These are phyloP conservation scores for Lasioglossum pauxillum DNA, from an alignment of 2,888 invertebrate species.

Conservation along the genomic window DNA sequence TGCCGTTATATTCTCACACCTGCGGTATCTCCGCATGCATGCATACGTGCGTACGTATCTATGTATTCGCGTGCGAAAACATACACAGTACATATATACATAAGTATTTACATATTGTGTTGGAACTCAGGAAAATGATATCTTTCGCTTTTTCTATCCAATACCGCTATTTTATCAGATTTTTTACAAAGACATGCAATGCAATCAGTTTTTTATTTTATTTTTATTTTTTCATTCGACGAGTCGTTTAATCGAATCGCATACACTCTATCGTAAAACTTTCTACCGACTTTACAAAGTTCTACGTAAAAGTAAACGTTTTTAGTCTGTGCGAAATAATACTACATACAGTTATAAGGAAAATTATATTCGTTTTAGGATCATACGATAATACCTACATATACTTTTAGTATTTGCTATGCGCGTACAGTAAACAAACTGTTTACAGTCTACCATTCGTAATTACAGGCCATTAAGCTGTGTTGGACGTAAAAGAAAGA, in stretches of 20 bases:
- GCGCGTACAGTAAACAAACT: constrained; percentile 10
- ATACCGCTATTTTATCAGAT: constrained; percentile 2
- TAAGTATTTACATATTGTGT: constrained; percentile 4
- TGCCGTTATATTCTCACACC: constrained; percentile 10
- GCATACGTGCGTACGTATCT: too few species aligned
- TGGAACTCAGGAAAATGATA: constrained; percentile 35
- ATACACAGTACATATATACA: too few species aligned
- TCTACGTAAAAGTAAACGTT: constrained; percentile 38
- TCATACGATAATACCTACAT: constrained; percentile 23
- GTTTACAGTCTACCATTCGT: constrained; percentile 22
- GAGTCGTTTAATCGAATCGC: constrained; percentile 8
- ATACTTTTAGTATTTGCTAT: constrained; percentile 10
- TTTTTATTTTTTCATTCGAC: background rate
- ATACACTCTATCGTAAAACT: constrained; percentile 21
- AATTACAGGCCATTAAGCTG: constrained; percentile 12
- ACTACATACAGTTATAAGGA: constrained; percentile 25
- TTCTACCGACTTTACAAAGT: constrained; percentile 48
- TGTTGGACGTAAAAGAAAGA: constrained; percentile 2
- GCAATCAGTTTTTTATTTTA: background rate
- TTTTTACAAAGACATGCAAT: constrained; percentile 13
- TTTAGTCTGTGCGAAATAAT: constrained; percentile 48
- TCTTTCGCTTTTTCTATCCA: constrained; percentile 17
- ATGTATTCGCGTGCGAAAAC: too few species aligned
- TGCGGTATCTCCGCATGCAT: background rate
- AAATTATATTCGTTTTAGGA: constrained; percentile 28